phyloP scores from a whole-genome alignment of 2,888 invertebrate species.

The Drosophila demipolita region DNA sequence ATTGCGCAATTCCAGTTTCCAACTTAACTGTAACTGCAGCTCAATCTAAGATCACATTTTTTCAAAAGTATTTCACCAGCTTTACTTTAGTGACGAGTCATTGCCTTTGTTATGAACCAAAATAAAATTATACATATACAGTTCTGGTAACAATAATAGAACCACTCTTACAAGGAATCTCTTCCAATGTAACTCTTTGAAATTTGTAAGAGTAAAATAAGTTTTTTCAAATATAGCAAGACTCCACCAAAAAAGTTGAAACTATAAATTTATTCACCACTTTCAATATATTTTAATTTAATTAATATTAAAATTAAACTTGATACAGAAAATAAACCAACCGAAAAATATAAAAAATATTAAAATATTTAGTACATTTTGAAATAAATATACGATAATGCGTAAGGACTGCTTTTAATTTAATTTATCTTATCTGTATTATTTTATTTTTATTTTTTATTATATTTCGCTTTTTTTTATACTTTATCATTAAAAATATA shows the following conservation, averaged over 20 bases:
- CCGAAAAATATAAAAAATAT: not conserved
- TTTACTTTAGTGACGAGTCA: constrained; percentile 32
- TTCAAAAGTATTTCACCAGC: constrained; percentile 38
- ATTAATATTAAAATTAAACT: not conserved
- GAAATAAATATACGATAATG: not conserved
- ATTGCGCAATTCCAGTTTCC: constrained; percentile 25
- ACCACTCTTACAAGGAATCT: not conserved
- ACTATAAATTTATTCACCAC: not conserved
- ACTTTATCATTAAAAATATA: not conserved
- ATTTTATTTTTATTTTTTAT: not conserved
- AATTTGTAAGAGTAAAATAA: not conserved
- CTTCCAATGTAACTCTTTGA: not conserved
- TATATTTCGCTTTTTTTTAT: not conserved
- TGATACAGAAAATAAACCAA: not conserved
- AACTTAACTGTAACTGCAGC: not conserved
- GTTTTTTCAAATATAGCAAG: not conserved
- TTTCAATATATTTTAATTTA: not conserved
- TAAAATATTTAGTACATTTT: not conserved
- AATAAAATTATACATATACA: not conserved
- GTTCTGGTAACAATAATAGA: not conserved
- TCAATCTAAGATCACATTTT: constrained; percentile 5
- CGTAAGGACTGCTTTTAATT: not conserved
- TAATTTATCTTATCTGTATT: not conserved
- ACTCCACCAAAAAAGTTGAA: not conserved
- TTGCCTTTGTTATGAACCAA: constrained; percentile 32